A percentile compares a stretch with the other conserved stretches of the same genome.
Conservation (phyloP, 2,888 invertebrate genomes). For the Strigamia maritima region DNA sequence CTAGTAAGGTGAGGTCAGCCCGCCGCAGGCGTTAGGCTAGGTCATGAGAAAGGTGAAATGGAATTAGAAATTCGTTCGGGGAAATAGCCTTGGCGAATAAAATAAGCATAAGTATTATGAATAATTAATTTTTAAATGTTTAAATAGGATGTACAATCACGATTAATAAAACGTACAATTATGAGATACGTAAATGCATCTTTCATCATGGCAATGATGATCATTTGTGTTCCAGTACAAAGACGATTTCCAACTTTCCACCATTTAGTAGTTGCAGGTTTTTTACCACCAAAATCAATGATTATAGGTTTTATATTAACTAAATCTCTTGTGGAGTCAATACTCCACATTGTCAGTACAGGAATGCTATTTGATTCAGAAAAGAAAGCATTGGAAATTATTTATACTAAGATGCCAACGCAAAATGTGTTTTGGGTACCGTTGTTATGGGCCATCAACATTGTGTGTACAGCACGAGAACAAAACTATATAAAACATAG, state of each 20-base stretch:
- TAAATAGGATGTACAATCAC: constrained; percentile 71
- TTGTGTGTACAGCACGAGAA: constrained; percentile 70
- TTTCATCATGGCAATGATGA: constrained; percentile 80
- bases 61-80: too few relatives aligned
- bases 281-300: too few relatives aligned
- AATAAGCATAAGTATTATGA: too few relatives aligned
- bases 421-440: constrained; percentile 90
- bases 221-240: constrained; percentile 82
- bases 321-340: too few relatives aligned
- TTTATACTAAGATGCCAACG: constrained; percentile 74
- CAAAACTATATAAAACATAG: constrained; percentile 54
- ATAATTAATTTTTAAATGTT: not conserved
- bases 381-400: constrained; percentile 69
- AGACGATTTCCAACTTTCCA: constrained; percentile 80
- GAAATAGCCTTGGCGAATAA: too few relatives aligned
- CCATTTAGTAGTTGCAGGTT: constrained; percentile 81
- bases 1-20: too few relatives aligned
- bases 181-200: constrained; percentile 81
- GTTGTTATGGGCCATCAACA: constrained; percentile 86
- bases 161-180: constrained; percentile 76
- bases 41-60: too few relatives aligned
- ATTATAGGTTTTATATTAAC: too few relatives aligned
- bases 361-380: constrained; percentile 80
- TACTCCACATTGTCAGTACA: constrained; percentile 49
- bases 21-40: too few relatives aligned